A percentile compares a stretch with the other conserved stretches of the same genome.
These are phyloP conservation scores for Chironomus tepperi DNA, from an alignment of 1,140 invertebrate species.

Conservation along the genomic window DNA sequence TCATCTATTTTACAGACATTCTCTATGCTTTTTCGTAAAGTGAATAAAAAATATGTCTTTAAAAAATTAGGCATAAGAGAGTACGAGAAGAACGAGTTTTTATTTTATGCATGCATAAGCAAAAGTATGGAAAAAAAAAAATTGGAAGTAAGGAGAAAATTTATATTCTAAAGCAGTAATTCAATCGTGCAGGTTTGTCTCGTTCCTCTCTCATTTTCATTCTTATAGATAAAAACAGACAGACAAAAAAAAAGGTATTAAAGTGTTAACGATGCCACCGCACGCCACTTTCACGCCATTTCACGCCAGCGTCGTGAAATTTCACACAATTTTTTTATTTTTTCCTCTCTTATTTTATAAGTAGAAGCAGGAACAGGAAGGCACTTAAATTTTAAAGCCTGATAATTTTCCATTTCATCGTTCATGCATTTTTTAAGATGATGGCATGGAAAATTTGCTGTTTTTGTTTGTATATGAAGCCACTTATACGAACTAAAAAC, in stretches of 20 bases:
- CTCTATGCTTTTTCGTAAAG: neutral
- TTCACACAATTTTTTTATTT: neutral
- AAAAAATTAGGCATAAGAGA: too few relatives aligned
- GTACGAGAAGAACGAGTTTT: neutral
- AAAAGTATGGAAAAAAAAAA: neutral
- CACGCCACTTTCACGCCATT: too few relatives aligned
- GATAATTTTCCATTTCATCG: slow-evolving; percentile 11
- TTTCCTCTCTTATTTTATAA: neutral
- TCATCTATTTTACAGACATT: neutral
- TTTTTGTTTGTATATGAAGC: too few relatives aligned
- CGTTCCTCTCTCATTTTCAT: slow-evolving; percentile 2
- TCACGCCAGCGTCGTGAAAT: too few relatives aligned
- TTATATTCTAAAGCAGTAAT: neutral
- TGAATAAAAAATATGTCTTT: too few relatives aligned
- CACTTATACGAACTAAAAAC: too few relatives aligned
- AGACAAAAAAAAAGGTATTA: neutral
- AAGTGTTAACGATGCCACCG: slow-evolving; percentile 1
- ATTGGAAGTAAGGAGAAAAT: neutral
- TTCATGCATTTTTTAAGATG: neutral
- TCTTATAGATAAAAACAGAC: neutral
- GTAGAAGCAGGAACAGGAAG: neutral
- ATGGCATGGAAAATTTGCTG: neutral
- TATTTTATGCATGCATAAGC: neutral
- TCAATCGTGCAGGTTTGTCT: slow-evolving; percentile 6
- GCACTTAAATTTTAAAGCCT: slow-evolving; percentile 14